Percentiles rank a stretch among this genome's conserved stretches.
These are phyloP conservation scores for Polydesmus complanatus DNA, from an alignment of 2,888 invertebrate species.

Conservation along the genomic window DNA sequence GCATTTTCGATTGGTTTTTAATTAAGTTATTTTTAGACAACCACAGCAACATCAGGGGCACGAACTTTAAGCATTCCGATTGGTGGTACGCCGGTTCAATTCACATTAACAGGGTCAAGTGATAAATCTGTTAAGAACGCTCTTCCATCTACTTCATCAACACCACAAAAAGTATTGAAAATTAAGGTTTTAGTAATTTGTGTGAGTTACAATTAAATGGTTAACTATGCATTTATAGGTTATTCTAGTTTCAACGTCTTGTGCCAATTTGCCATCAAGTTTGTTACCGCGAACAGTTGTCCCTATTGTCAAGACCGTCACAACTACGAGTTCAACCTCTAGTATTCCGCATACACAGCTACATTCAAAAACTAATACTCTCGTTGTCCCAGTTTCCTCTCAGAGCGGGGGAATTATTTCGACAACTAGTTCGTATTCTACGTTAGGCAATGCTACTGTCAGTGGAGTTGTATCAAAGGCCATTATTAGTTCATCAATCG, in stretches of 20 bases:
- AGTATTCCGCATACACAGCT: slow-evolving; percentile 11
- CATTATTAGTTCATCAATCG: background rate
- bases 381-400: background rate
- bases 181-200: background rate
- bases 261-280: slow-evolving; percentile 14
- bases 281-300: slow-evolving; percentile 17
- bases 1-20: background rate
- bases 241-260: slow-evolving; percentile 16
- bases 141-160: background rate
- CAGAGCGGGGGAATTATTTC: background rate
- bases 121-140: slow-evolving; percentile 2
- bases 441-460: background rate
- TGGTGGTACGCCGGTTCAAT: slow-evolving; percentile 15
- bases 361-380: background rate
- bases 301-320: slow-evolving; percentile 17
- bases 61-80: slow-evolving; percentile 15
- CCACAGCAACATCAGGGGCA: background rate
- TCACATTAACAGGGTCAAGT: slow-evolving; percentile 10
- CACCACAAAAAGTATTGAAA: slow-evolving; percentile 13
- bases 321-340: slow-evolving; percentile 14
- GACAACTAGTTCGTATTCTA: background rate
- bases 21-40: background rate
- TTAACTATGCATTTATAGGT: slow-evolving; percentile 9
- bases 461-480: background rate
- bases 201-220: background rate